These are phyloP conservation scores for Scolanthus callimorphus DNA, from an alignment of 92 coral and sea anemone species.

Conservation along the genomic window DNA sequence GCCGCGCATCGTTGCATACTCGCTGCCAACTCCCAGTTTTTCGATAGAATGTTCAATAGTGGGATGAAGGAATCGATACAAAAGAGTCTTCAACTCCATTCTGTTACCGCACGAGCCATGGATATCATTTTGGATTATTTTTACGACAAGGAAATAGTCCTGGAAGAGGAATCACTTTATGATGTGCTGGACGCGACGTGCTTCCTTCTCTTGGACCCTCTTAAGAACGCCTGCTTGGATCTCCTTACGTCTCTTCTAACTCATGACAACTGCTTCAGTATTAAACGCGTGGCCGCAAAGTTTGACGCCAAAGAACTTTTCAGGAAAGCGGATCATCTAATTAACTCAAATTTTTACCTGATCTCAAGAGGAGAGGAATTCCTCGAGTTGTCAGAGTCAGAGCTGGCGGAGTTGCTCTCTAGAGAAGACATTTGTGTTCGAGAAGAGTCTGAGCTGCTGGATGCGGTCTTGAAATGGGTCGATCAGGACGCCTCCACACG, in stretches of 20 bases:
- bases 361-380: conserved; percentile 51
- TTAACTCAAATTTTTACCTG: conserved; percentile 39
- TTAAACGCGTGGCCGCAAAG: conserved; percentile 49
- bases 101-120: conserved; percentile 47
- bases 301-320: conserved; percentile 47
- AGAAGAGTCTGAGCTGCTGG: conserved; percentile 54
- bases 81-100: conserved; percentile 32
- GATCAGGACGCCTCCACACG: conserved; percentile 35
- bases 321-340: conserved; percentile 34
- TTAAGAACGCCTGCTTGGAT: conserved; percentile 64
- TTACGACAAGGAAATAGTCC: conserved; percentile 52
- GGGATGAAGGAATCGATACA: conserved; percentile 78
- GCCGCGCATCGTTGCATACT: conserved; percentile 69
- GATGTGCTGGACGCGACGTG: conserved; percentile 70
- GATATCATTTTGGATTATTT: conserved; percentile 63
- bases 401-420: conserved; percentile 29
- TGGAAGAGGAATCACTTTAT: conserved; percentile 41
- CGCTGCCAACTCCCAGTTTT: conserved; percentile 80
- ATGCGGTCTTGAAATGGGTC: conserved; percentile 67
- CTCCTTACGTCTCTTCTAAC: conserved; percentile 35
- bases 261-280: conserved; percentile 58
- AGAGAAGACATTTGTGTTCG: conserved; percentile 52
- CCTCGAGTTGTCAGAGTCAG: conserved; percentile 33
- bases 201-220: conserved; percentile 55
- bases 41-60: conserved; percentile 71